These are phyloP conservation scores for Cryptoleucopteryx plumbea DNA, from an alignment of 2,113 vertebrate genomes.

Conservation along the genomic window DNA sequence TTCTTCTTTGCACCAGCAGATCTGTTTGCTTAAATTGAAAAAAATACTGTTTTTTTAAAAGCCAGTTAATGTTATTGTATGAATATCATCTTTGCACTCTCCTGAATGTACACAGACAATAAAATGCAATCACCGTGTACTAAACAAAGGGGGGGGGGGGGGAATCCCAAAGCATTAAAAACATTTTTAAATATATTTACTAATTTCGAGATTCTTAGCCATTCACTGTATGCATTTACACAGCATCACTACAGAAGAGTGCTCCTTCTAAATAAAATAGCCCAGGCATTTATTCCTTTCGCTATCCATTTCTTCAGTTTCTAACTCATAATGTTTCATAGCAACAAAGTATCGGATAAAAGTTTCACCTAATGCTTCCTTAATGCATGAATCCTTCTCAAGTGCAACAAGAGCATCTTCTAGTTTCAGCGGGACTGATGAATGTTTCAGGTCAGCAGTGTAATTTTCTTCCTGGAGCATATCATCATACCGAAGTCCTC, in stretches of 20 bases:
- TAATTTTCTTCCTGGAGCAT: constrained; percentile 55
- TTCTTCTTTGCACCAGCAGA: background rate
- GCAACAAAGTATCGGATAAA: constrained; percentile 89
- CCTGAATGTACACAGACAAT: background rate
- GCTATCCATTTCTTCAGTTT: constrained; percentile 85
- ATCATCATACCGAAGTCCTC: constrained; percentile 65
- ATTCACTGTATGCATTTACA: background rate
- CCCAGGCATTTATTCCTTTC: constrained; percentile 92
- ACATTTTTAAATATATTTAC: background rate
- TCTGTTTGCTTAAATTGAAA: background rate
- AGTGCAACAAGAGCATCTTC: constrained; percentile 85
- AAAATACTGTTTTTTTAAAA: background rate
- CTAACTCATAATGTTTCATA: constrained; percentile 91
- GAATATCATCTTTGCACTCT: background rate
- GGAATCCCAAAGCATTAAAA: background rate
- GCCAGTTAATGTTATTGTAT: background rate
- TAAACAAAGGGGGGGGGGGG: background rate
- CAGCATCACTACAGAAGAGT: background rate
- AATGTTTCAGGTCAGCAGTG: constrained; percentile 55
- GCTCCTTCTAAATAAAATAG: constrained; percentile 85
- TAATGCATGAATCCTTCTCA: constrained; percentile 79
- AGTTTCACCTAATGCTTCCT: constrained; percentile 81
- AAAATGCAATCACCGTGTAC: background rate
- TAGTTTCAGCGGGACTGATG: constrained; percentile 82
- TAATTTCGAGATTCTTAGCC: background rate